phyloP scores from a whole-genome alignment of 1,140 invertebrate species.

The Aphelenchoides besseyi region DNA sequence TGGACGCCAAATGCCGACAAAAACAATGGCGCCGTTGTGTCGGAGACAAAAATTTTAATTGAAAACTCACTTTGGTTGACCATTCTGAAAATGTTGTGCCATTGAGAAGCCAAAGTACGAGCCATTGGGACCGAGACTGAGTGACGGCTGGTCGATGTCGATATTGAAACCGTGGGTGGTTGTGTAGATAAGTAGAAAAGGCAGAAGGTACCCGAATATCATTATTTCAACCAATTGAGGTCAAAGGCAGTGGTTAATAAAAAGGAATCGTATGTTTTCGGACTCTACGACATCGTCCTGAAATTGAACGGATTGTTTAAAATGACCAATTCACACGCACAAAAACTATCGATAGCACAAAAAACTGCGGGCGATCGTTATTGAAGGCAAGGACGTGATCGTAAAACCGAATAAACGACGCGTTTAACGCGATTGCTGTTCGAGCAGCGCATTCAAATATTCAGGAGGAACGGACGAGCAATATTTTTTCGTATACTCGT shows the following conservation, averaged over 20 bases:
- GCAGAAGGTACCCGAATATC: neutral
- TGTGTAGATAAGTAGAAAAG: neutral
- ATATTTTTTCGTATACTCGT: no score
- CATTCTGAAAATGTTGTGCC: constrained; percentile 70
- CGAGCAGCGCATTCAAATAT: no score
- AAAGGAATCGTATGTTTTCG: no score
- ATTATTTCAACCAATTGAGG: no score
- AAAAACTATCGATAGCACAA: neutral
- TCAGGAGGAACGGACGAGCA: no score
- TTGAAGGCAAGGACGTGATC: neutral
- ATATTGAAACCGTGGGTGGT: constrained; percentile 71
- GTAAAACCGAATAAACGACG: neutral
- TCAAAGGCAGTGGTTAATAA: no score
- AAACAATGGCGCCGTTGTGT: no score
- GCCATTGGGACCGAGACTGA: constrained; percentile 71
- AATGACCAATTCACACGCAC: neutral
- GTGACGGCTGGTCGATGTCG: constrained; percentile 77
- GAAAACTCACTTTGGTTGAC: constrained; percentile 48
- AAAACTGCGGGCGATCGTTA: neutral
- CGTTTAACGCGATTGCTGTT: neutral
- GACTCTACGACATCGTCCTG: neutral
- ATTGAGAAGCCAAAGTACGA: constrained; percentile 86
- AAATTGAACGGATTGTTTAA: neutral
- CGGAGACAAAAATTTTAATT: constrained; percentile 25
- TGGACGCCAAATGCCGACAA: no score